These are phyloP conservation scores for Galemys pyrenaicus DNA, from an alignment of 2,113 vertebrate species.

Conservation along the genomic window DNA sequence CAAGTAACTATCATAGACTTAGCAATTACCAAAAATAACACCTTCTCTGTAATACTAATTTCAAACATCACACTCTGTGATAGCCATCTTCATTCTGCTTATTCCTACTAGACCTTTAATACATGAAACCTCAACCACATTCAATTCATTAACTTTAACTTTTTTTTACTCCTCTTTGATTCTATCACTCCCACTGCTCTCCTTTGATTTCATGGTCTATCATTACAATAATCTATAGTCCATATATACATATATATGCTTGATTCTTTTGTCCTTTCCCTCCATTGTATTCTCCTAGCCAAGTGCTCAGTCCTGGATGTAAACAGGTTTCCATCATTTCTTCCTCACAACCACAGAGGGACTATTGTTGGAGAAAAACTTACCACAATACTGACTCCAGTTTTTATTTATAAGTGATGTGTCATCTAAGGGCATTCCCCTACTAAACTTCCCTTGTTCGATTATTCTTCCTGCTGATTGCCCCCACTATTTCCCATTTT, in stretches of 20 bases:
- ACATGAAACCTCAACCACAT: not conserved
- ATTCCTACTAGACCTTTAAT: not conserved
- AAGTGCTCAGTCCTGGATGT: not conserved
- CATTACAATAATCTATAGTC: no score
- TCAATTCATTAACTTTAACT: not conserved
- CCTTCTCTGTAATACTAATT: not conserved
- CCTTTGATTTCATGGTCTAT: not conserved
- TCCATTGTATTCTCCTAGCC: not conserved
- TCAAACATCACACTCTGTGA: not conserved
- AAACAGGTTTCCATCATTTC: not conserved
- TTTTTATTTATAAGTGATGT: not conserved
- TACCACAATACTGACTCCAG: not conserved
- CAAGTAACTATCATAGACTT: not conserved
- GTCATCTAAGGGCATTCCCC: not conserved
- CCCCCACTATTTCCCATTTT: not conserved
- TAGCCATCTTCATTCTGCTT: not conserved
- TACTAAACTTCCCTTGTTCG: not conserved
- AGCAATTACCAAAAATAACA: not conserved
- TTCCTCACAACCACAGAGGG: not conserved
- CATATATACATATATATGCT: not conserved
- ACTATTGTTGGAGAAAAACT: not conserved
- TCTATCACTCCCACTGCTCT: not conserved
- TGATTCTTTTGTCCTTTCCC: accelerated
- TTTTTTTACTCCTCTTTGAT: not conserved
- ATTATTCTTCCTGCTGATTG: not conserved